Percentiles rank a stretch among this genome's conserved stretches.
phyloP scores from a whole-genome alignment of 2,113 vertebrate species.

The Siniperca chuatsi region DNA sequence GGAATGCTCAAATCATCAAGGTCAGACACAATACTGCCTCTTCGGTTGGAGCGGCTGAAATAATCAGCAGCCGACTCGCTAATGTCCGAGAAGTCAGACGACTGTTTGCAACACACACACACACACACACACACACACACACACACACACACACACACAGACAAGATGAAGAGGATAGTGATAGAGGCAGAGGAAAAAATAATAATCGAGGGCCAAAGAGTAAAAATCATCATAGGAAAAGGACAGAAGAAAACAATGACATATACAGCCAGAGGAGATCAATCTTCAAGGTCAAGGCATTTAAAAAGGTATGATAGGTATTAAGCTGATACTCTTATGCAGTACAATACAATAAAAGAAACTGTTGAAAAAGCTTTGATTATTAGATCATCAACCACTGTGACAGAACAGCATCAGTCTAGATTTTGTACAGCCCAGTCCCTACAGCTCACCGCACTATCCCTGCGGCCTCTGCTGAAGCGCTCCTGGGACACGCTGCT shows the following conservation, averaged over 20 bases:
- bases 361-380: not conserved
- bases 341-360: not conserved
- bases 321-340: not conserved
- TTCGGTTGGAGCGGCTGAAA: constrained; percentile 93
- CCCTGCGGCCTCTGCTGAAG: constrained; percentile 82
- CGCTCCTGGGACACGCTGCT: constrained; percentile 87
- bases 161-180: constrained; percentile 20
- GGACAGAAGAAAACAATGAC: constrained; percentile 12
- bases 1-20: constrained; percentile 89
- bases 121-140: too few relatives aligned
- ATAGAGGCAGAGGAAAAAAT: constrained; percentile 32
- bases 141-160: constrained; percentile 6
- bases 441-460: constrained; percentile 89
- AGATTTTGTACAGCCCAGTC: not conserved
- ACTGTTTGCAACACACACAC: constrained; percentile 73
- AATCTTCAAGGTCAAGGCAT: not conserved
- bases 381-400: not conserved
- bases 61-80: constrained; percentile 95
- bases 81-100: constrained; percentile 89
- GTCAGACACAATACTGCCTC: constrained; percentile 94
- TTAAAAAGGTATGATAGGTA: not conserved
- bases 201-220: not conserved
- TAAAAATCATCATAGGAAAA: constrained; percentile 11
- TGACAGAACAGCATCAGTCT: constrained; percentile 5
- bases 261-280: constrained; percentile 11